Conservation (phyloP, 2,888 invertebrate species). For the Koerneria pararmatus region DNA sequence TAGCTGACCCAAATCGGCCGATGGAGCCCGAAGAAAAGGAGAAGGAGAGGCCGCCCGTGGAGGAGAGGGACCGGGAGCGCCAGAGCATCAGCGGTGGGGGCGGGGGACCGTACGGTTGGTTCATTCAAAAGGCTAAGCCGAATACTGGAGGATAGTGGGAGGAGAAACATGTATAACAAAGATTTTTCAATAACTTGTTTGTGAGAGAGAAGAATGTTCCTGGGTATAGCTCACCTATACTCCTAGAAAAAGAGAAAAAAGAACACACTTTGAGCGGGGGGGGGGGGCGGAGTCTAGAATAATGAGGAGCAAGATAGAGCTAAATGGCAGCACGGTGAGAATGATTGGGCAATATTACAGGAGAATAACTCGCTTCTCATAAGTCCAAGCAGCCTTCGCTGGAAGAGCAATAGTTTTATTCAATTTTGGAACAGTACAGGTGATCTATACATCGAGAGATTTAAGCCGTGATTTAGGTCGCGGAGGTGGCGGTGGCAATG, state of each 20-base stretch:
- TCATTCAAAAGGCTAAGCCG: no score
- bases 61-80: slow-evolving; percentile 7
- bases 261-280: slow-evolving; percentile 1
- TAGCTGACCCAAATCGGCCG: slow-evolving; percentile 86
- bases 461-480: slow-evolving; percentile 22
- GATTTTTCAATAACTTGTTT: no score
- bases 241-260: slow-evolving; percentile 10
- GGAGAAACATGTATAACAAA: no score
- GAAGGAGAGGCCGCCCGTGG: not conserved
- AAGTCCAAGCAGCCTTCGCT: not conserved
- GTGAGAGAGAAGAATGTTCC: no score
- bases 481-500: slow-evolving; percentile 52
- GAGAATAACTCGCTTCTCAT: not conserved
- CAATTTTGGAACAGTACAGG: not conserved
- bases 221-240: no score
- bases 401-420: slow-evolving; percentile 7
- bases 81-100: slow-evolving; percentile 2
- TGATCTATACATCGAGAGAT: not conserved
- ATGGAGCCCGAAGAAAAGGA: slow-evolving; percentile 74
- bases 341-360: not conserved
- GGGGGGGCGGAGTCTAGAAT: not conserved
- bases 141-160: no score
- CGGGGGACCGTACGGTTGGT: not conserved
- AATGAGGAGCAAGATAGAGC: not conserved
- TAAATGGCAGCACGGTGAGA: not conserved